Conservation (phyloP, 2,113 vertebrate species). For the Fregetta grallaria region DNA sequence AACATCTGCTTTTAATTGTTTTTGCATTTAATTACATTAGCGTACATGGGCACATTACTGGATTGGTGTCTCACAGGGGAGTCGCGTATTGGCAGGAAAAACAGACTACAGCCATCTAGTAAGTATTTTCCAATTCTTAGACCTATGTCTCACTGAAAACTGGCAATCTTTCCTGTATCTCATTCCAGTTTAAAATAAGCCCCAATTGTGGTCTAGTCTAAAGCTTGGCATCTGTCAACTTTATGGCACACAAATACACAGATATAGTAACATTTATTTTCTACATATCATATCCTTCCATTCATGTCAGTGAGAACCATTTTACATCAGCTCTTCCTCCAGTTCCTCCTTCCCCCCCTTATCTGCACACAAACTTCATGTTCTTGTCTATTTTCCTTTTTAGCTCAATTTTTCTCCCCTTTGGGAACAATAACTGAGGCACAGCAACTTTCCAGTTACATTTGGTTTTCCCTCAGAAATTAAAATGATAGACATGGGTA, state of each 20-base stretch:
- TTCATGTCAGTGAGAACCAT: not conserved
- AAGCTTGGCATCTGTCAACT: not conserved
- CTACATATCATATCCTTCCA: not conserved
- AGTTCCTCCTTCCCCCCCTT: not conserved
- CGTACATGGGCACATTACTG: not conserved
- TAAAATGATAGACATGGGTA: not conserved
- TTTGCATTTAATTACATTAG: not conserved
- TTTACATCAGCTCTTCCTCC: not conserved
- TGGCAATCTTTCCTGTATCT: not conserved
- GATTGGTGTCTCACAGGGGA: not conserved
- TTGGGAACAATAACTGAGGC: not conserved
- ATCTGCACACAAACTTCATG: not conserved
- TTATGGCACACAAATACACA: not conserved
- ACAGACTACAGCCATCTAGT: fast-evolving
- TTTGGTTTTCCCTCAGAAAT: constrained; percentile 37
- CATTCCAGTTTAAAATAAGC: not conserved
- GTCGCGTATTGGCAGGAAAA: not conserved
- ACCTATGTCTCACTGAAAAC: not conserved
- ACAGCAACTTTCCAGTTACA: constrained; percentile 26
- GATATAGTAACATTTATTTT: not conserved
- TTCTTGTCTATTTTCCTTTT: not conserved
- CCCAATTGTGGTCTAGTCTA: not conserved
- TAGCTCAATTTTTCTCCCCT: not conserved
- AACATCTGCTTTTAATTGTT: not conserved
- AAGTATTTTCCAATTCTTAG: not conserved